Conservation (phyloP, 1,140 invertebrate genomes). For the Kradibia gibbosae region DNA sequence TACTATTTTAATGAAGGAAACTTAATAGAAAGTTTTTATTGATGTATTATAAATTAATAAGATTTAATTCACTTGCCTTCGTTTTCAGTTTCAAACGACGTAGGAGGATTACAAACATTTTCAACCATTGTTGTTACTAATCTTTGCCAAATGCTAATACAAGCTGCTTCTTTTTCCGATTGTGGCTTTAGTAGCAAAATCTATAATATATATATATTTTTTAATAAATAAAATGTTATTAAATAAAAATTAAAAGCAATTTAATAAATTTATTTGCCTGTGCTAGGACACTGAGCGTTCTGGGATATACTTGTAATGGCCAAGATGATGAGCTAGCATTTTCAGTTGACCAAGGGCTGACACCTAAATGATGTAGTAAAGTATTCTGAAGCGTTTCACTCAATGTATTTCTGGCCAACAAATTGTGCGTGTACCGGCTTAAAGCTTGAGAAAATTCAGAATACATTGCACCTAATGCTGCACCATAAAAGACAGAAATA, state of each 20-base stretch:
- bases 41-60: conserved; percentile 4
- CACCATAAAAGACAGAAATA: conserved; percentile 82
- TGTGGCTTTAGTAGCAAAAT: conserved; percentile 86
- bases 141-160: conserved; percentile 92
- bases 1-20: conserved; percentile 6
- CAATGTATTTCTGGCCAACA: conserved; percentile 82
- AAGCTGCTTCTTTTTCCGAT: conserved; percentile 89
- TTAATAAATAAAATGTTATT: neutral
- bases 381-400: conserved; percentile 80
- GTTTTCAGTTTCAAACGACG: conserved; percentile 76
- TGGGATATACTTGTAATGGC: conserved; percentile 88
- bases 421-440: conserved; percentile 87
- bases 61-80: conserved; percentile 74
- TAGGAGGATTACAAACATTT: conserved; percentile 78
- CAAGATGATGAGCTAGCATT: conserved; percentile 75
- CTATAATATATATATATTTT: conserved; percentile 64
- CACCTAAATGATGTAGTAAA: conserved; percentile 82
- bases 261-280: conserved; percentile 71
- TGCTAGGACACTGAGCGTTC: conserved; percentile 86
- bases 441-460: conserved; percentile 84
- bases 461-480: conserved; percentile 81
- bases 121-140: conserved; percentile 89
- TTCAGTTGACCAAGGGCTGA: conserved; percentile 81
- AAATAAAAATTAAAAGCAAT: conserved; percentile 25
- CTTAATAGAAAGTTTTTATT: neutral